A percentile compares a stretch with the other conserved stretches of the same genome.
These are phyloP conservation scores for Saxicola maurus DNA, from an alignment of 2,797 vertebrate species.

Conservation along the genomic window DNA sequence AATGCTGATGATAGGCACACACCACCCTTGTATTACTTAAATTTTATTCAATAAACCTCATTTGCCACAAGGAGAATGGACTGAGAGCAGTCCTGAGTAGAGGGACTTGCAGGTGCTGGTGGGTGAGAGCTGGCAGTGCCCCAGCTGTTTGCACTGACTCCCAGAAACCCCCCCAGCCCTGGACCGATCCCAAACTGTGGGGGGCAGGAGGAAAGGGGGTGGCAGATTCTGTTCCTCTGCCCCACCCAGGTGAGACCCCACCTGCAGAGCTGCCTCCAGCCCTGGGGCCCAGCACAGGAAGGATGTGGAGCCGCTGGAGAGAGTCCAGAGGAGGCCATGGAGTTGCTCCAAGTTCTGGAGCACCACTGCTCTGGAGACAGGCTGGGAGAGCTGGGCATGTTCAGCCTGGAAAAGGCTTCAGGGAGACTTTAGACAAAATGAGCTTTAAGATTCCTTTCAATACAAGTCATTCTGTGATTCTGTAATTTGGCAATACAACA, in stretches of 20 bases:
- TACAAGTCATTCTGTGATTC: background rate
- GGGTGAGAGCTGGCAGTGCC: background rate
- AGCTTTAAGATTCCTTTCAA: background rate
- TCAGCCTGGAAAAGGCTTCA: background rate
- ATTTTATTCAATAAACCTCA: background rate
- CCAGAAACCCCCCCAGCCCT: background rate
- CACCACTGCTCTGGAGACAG: background rate
- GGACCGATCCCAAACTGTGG: background rate
- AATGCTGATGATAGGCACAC: background rate
- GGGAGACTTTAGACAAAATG: background rate
- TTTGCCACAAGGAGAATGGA: background rate
- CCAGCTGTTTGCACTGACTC: background rate
- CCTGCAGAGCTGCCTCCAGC: background rate
- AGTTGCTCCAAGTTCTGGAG: background rate
- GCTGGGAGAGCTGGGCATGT: background rate
- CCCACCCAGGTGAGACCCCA: accelerated
- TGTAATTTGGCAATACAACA: background rate
- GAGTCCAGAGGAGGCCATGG: accelerated
- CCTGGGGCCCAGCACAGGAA: background rate
- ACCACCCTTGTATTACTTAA: background rate
- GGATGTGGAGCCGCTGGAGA: background rate
- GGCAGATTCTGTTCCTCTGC: background rate
- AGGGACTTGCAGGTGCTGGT: background rate
- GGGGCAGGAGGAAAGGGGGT: background rate
- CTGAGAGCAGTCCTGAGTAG: background rate